These are phyloP conservation scores for Melinopterus prodromus DNA, from an alignment of 2,888 invertebrate genomes.

Conservation along the genomic window DNA sequence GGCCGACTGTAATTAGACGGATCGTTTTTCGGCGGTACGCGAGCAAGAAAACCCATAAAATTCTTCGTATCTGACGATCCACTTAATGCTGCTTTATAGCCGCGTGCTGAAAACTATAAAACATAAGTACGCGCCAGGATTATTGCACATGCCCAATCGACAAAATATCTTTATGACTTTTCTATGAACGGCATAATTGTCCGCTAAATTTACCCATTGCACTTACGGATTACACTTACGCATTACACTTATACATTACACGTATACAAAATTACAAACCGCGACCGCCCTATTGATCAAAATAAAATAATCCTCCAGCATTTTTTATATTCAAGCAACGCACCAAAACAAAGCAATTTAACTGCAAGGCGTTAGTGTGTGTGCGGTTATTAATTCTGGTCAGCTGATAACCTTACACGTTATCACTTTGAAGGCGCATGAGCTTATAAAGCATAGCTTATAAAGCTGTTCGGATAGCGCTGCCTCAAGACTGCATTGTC, in stretches of 20 bases:
- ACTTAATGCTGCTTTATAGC: slow-evolving; percentile 21
- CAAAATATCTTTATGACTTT: slow-evolving; percentile 18
- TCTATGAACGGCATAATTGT: not conserved
- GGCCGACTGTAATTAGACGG: not conserved
- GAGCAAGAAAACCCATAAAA: slow-evolving; percentile 14
- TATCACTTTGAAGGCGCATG: not conserved
- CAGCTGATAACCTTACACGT: not conserved
- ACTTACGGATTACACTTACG: not conserved
- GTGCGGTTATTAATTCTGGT: not conserved
- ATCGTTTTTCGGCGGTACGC: not conserved
- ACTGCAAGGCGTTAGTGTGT: not conserved
- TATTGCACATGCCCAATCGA: slow-evolving; percentile 14
- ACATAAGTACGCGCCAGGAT: slow-evolving; percentile 19
- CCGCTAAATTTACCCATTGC: not conserved
- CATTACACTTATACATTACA: too few relatives aligned
- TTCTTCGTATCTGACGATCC: slow-evolving; percentile 14
- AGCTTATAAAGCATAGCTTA: not conserved
- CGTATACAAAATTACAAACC: not conserved
- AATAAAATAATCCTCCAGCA: too few relatives aligned
- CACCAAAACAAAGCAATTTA: not conserved
- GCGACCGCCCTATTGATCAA: too few relatives aligned
- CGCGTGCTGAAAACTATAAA: slow-evolving; percentile 24
- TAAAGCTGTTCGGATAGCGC: not conserved
- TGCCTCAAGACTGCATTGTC: not conserved
- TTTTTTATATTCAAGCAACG: too few relatives aligned